phyloP scores from a whole-genome alignment of 2,797 vertebrate species.

The Enteromius unitaeniatus region DNA sequence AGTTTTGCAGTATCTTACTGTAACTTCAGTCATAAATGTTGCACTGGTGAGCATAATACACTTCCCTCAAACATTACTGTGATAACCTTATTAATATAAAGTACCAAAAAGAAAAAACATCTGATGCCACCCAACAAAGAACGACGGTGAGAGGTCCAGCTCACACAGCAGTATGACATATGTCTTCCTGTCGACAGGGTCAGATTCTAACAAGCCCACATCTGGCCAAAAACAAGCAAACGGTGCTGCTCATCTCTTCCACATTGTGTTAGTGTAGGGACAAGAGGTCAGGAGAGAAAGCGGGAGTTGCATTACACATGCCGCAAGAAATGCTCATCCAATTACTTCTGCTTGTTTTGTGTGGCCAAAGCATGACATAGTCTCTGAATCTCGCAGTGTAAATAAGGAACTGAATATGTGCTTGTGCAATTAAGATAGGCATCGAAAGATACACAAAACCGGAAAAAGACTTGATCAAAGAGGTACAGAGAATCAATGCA shows the following conservation, averaged over 20 bases:
- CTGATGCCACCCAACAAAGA: constrained; percentile 63
- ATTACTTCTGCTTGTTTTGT: constrained; percentile 61
- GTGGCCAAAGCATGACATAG: constrained; percentile 56
- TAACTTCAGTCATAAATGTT: background rate
- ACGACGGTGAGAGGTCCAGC: constrained; percentile 60
- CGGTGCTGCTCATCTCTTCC: constrained; percentile 53
- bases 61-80: background rate
- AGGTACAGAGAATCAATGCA: constrained; percentile 60
- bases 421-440: constrained; percentile 68
- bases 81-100: background rate
- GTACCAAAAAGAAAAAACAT: background rate
- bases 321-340: constrained; percentile 60
- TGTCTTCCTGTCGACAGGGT: constrained; percentile 73
- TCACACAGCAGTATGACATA: constrained; percentile 74
- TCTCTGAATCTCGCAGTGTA: constrained; percentile 9
- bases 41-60: background rate
- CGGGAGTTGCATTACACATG: constrained; percentile 57
- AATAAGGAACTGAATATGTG: constrained; percentile 49
- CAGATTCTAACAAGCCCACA: constrained; percentile 67
- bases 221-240: constrained; percentile 65
- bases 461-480: constrained; percentile 67
- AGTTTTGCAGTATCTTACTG: background rate
- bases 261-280: constrained; percentile 52
- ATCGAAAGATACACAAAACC: constrained; percentile 60
- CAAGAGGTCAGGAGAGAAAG: constrained; percentile 57